A percentile compares a stretch with the other conserved stretches of the same genome.
Conservation (phyloP, 2,797 vertebrate species). For the Amazona finschi region DNA sequence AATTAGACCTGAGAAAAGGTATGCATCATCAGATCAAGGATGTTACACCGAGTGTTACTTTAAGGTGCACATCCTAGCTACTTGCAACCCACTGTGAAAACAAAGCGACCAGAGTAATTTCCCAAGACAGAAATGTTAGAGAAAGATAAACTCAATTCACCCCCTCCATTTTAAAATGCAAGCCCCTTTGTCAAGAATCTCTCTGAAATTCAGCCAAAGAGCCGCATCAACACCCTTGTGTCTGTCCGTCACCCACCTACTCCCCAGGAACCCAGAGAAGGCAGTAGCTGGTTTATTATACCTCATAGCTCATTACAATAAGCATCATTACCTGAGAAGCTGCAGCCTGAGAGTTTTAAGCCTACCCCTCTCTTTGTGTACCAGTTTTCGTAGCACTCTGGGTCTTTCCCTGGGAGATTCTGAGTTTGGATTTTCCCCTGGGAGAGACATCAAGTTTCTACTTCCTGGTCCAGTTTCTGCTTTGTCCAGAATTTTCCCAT, state of each 20-base stretch:
- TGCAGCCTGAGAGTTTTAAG: neutral
- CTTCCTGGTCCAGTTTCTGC: neutral
- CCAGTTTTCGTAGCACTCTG: neutral
- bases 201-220: neutral
- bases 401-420: neutral
- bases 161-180: neutral
- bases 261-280: neutral
- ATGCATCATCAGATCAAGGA: neutral
- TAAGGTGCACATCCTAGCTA: too few relatives aligned
- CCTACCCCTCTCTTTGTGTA: rapidly evolving
- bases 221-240: neutral
- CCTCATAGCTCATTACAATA: rapidly evolving
- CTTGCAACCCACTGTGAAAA: neutral
- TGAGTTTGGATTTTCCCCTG: neutral
- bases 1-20: neutral
- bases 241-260: neutral
- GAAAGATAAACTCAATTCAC: neutral
- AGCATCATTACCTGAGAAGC: neutral
- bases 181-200: neutral
- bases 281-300: neutral
- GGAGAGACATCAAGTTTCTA: neutral
- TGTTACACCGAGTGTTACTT: neutral
- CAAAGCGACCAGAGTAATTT: neutral
- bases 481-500: neutral
- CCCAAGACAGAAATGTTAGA: neutral